Conservation (phyloP, 2,888 invertebrate genomes). For the Oscheius onirici region DNA sequence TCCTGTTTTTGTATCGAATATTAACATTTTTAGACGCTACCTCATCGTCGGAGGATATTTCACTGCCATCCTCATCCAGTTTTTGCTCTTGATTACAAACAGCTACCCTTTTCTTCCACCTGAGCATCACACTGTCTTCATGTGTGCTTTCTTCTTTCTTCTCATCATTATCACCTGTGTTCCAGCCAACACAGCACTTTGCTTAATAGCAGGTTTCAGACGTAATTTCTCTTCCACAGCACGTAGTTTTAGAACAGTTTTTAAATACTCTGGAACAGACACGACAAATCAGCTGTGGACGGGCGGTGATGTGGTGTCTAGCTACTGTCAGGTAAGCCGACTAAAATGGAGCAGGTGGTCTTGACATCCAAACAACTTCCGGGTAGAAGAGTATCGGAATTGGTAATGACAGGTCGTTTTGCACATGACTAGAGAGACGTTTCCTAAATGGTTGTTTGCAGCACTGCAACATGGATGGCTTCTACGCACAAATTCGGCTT, state of each 20-base stretch:
- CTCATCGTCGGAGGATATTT: constrained; percentile 48
- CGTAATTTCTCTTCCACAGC: no score
- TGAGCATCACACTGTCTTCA: constrained; percentile 27
- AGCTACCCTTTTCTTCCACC: constrained; percentile 40
- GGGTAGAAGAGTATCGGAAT: neutral
- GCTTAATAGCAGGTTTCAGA: constrained; percentile 54
- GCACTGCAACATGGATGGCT: constrained; percentile 53
- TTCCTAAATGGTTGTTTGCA: constrained; percentile 32
- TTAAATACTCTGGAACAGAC: constrained; percentile 37
- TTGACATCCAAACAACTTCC: neutral
- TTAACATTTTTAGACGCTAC: constrained; percentile 27
- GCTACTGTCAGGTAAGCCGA: constrained; percentile 48
- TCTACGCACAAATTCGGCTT: constrained; percentile 43
- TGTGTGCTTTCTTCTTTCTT: constrained; percentile 40
- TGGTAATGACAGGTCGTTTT: neutral
- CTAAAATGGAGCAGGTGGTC: no score
- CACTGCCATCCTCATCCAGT: constrained; percentile 38
- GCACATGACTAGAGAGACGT: neutral
- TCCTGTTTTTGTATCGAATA: neutral
- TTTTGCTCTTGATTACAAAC: constrained; percentile 43
- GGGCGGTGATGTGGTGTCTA: constrained; percentile 57
- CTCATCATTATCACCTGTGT: constrained; percentile 44
- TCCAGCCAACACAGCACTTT: constrained; percentile 60
- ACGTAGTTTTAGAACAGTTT: constrained; percentile 51
- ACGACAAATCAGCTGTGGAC: constrained; percentile 41